Evolutionary conservation across 2,888 invertebrate genomes (phyloP).

Genomic region (Erebia epiphron): DNA sequence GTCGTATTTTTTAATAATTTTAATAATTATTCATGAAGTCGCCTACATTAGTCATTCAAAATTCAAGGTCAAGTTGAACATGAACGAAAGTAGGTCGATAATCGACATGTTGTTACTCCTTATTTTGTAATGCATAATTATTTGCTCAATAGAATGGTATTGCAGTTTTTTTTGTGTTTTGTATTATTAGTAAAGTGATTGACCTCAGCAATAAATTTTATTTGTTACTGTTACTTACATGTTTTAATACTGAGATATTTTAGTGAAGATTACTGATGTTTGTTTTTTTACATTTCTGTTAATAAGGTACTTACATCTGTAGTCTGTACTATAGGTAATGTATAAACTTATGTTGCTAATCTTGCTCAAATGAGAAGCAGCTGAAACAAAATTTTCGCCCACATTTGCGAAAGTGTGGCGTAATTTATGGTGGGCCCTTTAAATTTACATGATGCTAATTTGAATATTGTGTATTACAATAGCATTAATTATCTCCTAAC

Average conservation of each 20-base stretch:
- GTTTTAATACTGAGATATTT: too few species aligned
- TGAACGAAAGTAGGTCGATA: constrained; percentile 41
- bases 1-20: too few species aligned
- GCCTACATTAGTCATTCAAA: constrained; percentile 26
- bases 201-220: too few species aligned
- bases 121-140: constrained; percentile 36
- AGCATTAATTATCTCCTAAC: neutral
- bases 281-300: too few species aligned
- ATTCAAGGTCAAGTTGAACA: constrained; percentile 39
- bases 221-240: too few species aligned
- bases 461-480: constrained; percentile 13
- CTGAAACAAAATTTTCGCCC: neutral
- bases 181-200: too few species aligned
- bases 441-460: constrained; percentile 16
- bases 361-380: neutral
- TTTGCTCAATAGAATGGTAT: constrained; percentile 10
- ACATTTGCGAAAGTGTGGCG: constrained; percentile 15
- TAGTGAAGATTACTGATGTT: too few species aligned
- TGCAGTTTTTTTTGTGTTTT: neutral
- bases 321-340: too few species aligned
- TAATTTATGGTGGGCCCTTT: constrained; percentile 15
- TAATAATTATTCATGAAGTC: constrained; percentile 5
- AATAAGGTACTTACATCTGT: too few species aligned
- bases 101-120: constrained; percentile 20
- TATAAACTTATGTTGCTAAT: neutral